Evolutionary conservation across 1,140 invertebrate species (phyloP), one percentile per base, ranked within the genome.

Genomic region (Trichogramma pretiosum): DNA sequence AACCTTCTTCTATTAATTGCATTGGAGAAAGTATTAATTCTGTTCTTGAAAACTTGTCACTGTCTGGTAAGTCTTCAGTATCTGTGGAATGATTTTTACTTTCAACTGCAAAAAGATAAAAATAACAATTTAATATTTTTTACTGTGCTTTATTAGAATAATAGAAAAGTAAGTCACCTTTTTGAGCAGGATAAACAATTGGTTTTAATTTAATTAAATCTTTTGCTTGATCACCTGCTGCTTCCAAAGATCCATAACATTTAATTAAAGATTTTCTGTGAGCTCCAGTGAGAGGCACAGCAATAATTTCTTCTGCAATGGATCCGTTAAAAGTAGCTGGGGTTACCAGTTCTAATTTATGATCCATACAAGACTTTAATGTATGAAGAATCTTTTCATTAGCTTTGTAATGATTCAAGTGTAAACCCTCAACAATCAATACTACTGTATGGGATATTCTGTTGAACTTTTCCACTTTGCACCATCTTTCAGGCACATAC

Each of bases 1-100:
- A 94, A 56, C 83, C 82, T 70, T 93, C 88, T 61, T 85, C 82
- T n/a, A 91, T 74, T 74, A 94, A 78, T 66, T 94, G 89, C 60
- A 79, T 77, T 1, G 85, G 78, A 28, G 83, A 91, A 11, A 95
- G 67, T 26, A 96, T 69, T 33, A 96, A 67, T 47, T 84, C 77
- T 13, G 83, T 85, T 57, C 89, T 77, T 13, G 87, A 77, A 74
- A 85, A 89, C 61, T 79, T 81, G 65, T 89, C 87, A 18, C 67
- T 66, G 11, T 51, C 5, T 32, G 78, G 75, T 40, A 79, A 50
- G n/a, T n/a, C n/a, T n/a, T n/a, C n/a, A n/a, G n/a, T n/a, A n/a
- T n/a, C n/a, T n/a, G n/a, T n/a, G n/a, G n/a, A n/a, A n/a, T n/a
- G n/a, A n/a, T n/a, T n/a, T n/a, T n/a, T n/a, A n/a, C n/a, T n/a